Evolutionary conservation across 2,888 invertebrate species (phyloP), one percentile per base, ranked within the genome.

Genomic region (Lasioglossum malachurum): DNA sequence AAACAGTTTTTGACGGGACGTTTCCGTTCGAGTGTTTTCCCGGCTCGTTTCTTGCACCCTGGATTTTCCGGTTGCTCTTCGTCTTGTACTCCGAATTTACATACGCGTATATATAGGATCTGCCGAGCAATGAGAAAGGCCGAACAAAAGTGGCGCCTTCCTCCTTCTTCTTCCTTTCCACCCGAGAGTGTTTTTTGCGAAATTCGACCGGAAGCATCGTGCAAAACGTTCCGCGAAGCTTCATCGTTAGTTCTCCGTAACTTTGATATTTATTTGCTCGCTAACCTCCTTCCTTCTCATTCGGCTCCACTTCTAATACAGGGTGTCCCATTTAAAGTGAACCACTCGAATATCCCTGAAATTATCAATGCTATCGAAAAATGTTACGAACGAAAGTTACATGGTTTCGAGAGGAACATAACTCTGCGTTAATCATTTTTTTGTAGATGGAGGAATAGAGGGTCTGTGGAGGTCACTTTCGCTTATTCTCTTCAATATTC

Each of bases 211-310:
- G 27, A 60, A 77, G 69, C 60, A 74, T 44, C 72, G 44, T 14
- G 44, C 27, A 72, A 72, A 44, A 44, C 44, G 72, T 72, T 27
- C 27, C 44, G 4, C 72, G 72, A n/a, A n/a, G 27, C 41, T 38
- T 53, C 49, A n/a, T 71, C 73, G 57, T 73, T 80, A 69, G 76
- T 75, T 69, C 77, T n/a, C 74, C 76, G 67, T n/a, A 75, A 75
- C 53, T 35, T n/a, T 73, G 60, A 35, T 69, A 73, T 82, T 86
- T 86, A 73, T 72, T 41, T 57, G 49, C 67, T 53, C 41, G 16
- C 31, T 19, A 31, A 64, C 64, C 31, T 19, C 31, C 64, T 31
- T 64, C 16, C 23, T 4, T 23, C 16, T 19, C 2, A 19, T 31
- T 31, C 31, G 31, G 64, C 19, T 19, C 16, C 16, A 3, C 64